Conservation (phyloP, 2,797 vertebrate species). For the Notamacropus eugenii region DNA sequence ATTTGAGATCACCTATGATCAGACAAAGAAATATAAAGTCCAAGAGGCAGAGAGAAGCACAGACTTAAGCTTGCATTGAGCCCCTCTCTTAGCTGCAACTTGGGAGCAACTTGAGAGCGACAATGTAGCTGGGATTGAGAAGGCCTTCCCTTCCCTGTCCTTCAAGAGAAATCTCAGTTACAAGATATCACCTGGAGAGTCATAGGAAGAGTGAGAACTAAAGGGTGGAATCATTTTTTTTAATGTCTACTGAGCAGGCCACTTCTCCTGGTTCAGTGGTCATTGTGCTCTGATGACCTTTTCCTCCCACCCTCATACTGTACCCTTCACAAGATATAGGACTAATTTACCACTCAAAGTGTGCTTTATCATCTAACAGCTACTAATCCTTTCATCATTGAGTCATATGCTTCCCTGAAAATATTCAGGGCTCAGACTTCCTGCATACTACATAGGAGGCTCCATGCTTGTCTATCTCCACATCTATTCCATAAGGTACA, state of each 20-base stretch:
- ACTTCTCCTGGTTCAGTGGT: neutral
- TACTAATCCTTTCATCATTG: neutral
- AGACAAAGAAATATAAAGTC: neutral
- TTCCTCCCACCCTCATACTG: neutral
- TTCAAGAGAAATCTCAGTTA: neutral
- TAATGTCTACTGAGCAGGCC: neutral
- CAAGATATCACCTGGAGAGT: neutral
- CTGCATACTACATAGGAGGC: neutral
- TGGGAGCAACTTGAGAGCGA: neutral
- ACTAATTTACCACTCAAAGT: neutral
- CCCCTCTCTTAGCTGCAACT: neutral
- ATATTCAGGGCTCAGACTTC: neutral
- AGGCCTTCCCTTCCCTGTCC: neutral
- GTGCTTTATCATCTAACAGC: neutral
- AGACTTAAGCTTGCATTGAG: neutral
- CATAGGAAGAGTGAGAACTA: neutral
- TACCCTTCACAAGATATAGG: neutral
- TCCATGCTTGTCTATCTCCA: neutral
- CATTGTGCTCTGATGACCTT: neutral
- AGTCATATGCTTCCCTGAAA: neutral
- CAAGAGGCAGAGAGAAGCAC: neutral
- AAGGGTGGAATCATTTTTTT: neutral
- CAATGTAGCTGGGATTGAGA: neutral
- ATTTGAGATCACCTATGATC: no score
- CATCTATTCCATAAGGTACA: neutral